Evolutionary conservation across 1,140 invertebrate species (phyloP), one percentile per base, ranked within the genome.

Genomic region (Tribolium castaneum): DNA sequence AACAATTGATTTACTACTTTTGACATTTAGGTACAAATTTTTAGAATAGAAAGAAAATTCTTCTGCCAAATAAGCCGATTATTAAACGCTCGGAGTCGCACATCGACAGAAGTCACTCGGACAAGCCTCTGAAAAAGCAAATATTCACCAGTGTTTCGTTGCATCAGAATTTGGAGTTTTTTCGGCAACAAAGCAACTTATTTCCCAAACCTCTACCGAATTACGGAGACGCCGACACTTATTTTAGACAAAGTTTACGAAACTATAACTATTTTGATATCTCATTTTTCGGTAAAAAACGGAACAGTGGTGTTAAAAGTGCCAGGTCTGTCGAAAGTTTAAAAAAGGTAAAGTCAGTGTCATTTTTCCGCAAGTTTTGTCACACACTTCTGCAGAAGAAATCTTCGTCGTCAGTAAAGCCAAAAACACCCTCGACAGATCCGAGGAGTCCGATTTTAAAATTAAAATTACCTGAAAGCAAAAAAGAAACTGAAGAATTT

Each of bases 351-450:
- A 54, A 39, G 54, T 25, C 39, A 35, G 73, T 39, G 13, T 72
- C 6, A 14, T 80, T 30, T 80, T 70, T 79, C 77, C 7, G 66
- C 86, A 86, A 81, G 84, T 79, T 16, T 59, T 59, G 14, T 59
- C 10, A 59, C 30, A 30, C 19, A 6, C 10, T 1, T 6, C 83
- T 84, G 16, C 86, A 86, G 78, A 83, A 84, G 92, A 82, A 91
- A 92, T 82, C 89, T 88, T 79, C 83, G 3, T 54, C 34, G 12
- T 10, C 39, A 2, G 7, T 35, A 45, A 54, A 25, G 22, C 19
- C 25, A 1, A 30, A 6, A 30, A 30, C 1, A 30, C 25, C 25
- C 6, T 30, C 25, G 0, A 66, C 54, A 74, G 66, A 49, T 62
- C 34, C 12, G 30, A 71, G 16, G 35, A 59, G 25, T 78, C 70